Conservation (phyloP, 2,888 invertebrate species). For the Ormyrus labotus region DNA sequence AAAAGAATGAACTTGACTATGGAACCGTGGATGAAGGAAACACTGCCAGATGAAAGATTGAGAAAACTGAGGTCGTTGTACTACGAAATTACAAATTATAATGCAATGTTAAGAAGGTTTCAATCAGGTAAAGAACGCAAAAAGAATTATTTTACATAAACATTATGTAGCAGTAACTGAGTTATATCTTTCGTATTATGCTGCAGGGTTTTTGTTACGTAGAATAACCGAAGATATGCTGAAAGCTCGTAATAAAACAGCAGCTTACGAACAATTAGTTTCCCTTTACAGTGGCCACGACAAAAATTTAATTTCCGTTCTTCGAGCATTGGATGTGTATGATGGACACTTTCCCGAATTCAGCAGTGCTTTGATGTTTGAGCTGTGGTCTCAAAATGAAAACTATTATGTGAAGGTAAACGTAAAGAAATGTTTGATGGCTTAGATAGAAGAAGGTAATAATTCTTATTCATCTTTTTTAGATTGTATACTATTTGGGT, state of each 20-base stretch:
- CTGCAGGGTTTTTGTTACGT: slow-evolving; percentile 53
- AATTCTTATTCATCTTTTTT: not conserved
- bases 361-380: slow-evolving; percentile 67
- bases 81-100: slow-evolving; percentile 20
- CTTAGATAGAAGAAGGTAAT: not conserved
- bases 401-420: slow-evolving; percentile 66
- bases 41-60: slow-evolving; percentile 17
- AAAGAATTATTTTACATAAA: not conserved
- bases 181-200: too few species aligned
- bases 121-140: slow-evolving; percentile 22
- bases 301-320: slow-evolving; percentile 64
- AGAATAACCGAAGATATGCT: slow-evolving; percentile 54
- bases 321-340: slow-evolving; percentile 66
- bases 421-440: not conserved
- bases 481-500: slow-evolving; percentile 58
- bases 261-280: slow-evolving; percentile 69
- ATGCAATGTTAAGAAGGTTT: slow-evolving; percentile 7
- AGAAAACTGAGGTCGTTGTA: not conserved
- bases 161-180: too few species aligned
- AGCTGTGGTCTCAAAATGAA: slow-evolving; percentile 62
- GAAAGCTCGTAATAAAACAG: slow-evolving; percentile 64
- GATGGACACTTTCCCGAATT: slow-evolving; percentile 66
- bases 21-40: slow-evolving; percentile 47
- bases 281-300: slow-evolving; percentile 68
- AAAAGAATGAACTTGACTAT: slow-evolving; percentile 41